Evolutionary conservation across 2,888 invertebrate species (phyloP).

Genomic region (Ecliptopera silaceata): DNA sequence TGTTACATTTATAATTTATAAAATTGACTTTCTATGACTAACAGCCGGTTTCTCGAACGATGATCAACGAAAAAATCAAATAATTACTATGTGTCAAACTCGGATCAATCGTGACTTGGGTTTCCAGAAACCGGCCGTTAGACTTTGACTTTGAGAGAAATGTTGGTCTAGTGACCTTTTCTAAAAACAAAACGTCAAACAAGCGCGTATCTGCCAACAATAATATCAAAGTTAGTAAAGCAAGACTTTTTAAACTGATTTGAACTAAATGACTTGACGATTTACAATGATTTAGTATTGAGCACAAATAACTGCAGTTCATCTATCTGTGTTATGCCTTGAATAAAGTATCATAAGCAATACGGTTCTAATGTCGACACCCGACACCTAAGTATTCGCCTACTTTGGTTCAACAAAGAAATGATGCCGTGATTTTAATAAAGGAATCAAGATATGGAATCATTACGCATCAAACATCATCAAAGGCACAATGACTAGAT

Average conservation of each 20-base stretch:
- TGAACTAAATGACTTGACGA: conserved; percentile 12
- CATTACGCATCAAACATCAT: conserved; percentile 18
- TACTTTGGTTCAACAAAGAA: conserved; percentile 18
- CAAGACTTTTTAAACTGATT: neutral
- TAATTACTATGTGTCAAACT: too few relatives aligned
- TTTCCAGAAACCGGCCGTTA: too few relatives aligned
- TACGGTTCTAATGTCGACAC: conserved; percentile 14
- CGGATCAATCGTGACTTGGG: too few relatives aligned
- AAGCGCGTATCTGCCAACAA: too few relatives aligned
- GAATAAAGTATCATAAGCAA: conserved; percentile 14
- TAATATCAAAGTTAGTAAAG: too few relatives aligned
- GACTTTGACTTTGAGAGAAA: too few relatives aligned
- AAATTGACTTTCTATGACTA: too few relatives aligned
- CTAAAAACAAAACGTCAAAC: too few relatives aligned
- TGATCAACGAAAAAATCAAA: too few relatives aligned
- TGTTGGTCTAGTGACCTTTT: too few relatives aligned
- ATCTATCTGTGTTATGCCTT: neutral
- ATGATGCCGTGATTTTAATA: conserved; percentile 9
- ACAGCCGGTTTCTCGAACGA: too few relatives aligned
- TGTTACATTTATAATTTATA: too few relatives aligned
- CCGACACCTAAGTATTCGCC: conserved; percentile 21
- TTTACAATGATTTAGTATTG: conserved; percentile 19
- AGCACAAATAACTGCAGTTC: conserved; percentile 18
- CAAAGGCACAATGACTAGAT: conserved; percentile 30
- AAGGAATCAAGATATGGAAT: conserved; percentile 20